Conservation (phyloP, 2,113 vertebrate species). For the Cathartes aura region DNA sequence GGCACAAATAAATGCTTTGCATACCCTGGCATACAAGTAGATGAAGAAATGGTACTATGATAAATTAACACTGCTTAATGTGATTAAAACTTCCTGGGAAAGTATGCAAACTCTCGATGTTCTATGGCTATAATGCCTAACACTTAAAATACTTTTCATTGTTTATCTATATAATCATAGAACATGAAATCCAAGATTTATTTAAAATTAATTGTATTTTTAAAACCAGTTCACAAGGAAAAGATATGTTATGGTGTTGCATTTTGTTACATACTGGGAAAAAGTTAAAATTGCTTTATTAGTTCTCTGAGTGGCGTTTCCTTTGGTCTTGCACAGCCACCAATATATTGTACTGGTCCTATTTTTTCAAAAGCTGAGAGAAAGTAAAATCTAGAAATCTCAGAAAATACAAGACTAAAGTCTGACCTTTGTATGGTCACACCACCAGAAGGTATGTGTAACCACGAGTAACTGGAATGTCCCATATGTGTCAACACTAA, state of each 20-base stretch:
- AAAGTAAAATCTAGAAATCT: not conserved
- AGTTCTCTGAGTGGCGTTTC: not conserved
- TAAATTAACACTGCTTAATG: not conserved
- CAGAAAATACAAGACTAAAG: not conserved
- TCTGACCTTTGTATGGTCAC: not conserved
- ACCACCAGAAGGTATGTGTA: not conserved
- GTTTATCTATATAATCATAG: not conserved
- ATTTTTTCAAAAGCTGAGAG: not conserved
- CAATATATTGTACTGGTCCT: not conserved
- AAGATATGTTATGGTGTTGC: not conserved
- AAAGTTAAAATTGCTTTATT: not conserved
- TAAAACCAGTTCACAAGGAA: not conserved
- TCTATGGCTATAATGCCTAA: not conserved
- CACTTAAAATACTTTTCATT: not conserved
- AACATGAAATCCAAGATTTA: not conserved
- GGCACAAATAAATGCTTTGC: not conserved
- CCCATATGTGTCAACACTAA: not conserved
- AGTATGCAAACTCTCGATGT: not conserved
- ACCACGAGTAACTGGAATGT: not conserved
- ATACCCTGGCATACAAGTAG: not conserved
- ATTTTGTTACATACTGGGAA: not conserved
- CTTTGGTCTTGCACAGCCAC: not conserved
- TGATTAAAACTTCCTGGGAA: not conserved
- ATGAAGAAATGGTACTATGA: not conserved
- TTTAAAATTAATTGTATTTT: not conserved